These are phyloP conservation scores for Scaptomyza flava DNA, from an alignment of 2,888 invertebrate species.

Conservation along the genomic window DNA sequence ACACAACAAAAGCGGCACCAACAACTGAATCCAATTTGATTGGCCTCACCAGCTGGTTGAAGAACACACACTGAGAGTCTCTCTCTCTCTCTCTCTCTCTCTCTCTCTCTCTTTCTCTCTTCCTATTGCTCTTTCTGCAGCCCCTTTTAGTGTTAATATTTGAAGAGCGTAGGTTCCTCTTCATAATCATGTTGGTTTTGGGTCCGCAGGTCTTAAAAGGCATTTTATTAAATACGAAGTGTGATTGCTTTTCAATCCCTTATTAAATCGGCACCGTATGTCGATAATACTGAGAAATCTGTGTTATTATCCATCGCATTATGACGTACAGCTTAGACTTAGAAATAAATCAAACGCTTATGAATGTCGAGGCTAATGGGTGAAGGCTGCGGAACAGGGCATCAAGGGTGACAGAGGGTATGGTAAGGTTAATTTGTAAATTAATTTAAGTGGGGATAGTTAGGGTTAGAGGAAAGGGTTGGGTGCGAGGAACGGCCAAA, in stretches of 20 bases:
- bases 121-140: background rate
- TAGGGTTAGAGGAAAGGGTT: too few species aligned
- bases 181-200: conserved; percentile 50
- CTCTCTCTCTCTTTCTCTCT: background rate
- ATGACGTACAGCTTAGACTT: conserved; percentile 8
- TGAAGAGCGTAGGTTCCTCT: conserved; percentile 29
- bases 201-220: conserved; percentile 60
- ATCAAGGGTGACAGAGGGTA: background rate
- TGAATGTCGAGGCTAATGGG: conserved; percentile 19
- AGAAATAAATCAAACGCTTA: conserved; percentile 31
- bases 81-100: background rate
- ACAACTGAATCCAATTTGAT: conserved; percentile 77
- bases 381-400: background rate
- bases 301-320: conserved; percentile 32
- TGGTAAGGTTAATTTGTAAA: background rate
- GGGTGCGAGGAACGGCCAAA: too few species aligned
- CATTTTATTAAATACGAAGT: conserved; percentile 69
- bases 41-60: conserved; percentile 46
- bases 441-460: background rate
- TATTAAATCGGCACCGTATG: conserved; percentile 52
- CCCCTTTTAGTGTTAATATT: conserved; percentile 40
- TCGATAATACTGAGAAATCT: conserved; percentile 38
- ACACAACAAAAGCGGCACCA: conserved; percentile 54
- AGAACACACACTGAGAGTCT: conserved; percentile 3
- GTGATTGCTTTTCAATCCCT: conserved; percentile 47